Base-by-base conservation (phyloP, 2,888 invertebrate genomes). In the Aquatica leii region DNA sequence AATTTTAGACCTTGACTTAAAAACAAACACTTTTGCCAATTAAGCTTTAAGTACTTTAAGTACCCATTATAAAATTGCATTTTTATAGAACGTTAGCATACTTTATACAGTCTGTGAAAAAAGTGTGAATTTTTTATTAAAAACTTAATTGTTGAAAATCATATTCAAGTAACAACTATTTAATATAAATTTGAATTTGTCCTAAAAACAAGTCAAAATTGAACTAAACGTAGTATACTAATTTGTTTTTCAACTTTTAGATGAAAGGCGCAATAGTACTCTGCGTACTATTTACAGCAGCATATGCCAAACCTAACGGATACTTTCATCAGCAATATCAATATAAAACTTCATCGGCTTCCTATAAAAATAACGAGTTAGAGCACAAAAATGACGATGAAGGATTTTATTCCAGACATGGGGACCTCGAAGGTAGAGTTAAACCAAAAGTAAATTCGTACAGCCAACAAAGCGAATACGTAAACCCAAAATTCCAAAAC, bases 321-420 rank as follows among this genome's bases (percentile, higher is more conserved):
- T 76, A 74, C 65, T 81, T 76, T 66, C 80, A 79, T 53, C 78
- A 81, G 70, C 77, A 81, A 67, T 81, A 79, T 69, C 78, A 80
- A 66, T 82, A 79, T 71, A 76, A 77, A 65, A 76, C 77, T n/a
- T 78, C 79, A 5, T 73, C 80, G 2, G 73, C 80, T 1, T 75
- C 78, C 0, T 82, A 72, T 65, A 76, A 74, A 61, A 81, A 82
- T 68, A 80, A 81, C 68, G 80, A 82, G 65, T 66, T 82, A 5
- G 80, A 82, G 70, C 79, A 78, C 57, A 75, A 79, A 69, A 77
- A 78, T 12, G 80, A 81, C 24, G 81, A 82, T 64, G 77, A 78
- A 66, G 81, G 80, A 5, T 80, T 73, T 58, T 81, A 80, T 63
- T 71, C 76, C 6, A 78, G 78, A 74, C 77, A 78, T 59, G 81